These are phyloP conservation scores for Hyperopisus bebe DNA, from an alignment of 2,113 vertebrate genomes.

Conservation along the genomic window DNA sequence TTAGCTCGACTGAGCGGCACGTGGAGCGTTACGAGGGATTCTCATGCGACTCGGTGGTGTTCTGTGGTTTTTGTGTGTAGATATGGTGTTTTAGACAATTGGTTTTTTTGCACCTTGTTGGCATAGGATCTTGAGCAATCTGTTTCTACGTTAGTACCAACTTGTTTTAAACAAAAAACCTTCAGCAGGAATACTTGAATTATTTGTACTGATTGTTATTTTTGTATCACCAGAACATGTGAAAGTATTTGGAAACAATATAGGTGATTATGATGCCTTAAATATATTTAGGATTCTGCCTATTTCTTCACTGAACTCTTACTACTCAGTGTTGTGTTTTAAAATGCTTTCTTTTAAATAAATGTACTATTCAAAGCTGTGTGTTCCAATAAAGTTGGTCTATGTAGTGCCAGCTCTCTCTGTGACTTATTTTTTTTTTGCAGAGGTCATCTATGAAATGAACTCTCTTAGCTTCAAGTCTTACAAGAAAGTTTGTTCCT, in stretches of 20 bases:
- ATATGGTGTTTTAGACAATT: slow-evolving; percentile 25
- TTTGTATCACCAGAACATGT: slow-evolving; percentile 42
- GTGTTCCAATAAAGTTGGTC: slow-evolving; percentile 23
- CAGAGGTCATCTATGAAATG: background rate
- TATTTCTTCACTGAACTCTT: slow-evolving; percentile 10
- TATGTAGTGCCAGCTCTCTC: background rate
- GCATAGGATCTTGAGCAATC: slow-evolving; percentile 23
- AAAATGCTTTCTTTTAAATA: slow-evolving; percentile 16
- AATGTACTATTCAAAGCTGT: slow-evolving; percentile 20
- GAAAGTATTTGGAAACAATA: slow-evolving; percentile 24
- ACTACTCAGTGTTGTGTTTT: slow-evolving; percentile 19
- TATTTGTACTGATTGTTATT: slow-evolving; percentile 40
- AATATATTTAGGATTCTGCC: background rate
- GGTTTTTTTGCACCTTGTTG: slow-evolving; percentile 37
- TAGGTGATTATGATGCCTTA: slow-evolving; percentile 26
- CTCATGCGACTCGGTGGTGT: background rate
- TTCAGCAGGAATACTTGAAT: slow-evolving; percentile 46
- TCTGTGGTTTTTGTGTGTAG: slow-evolving; percentile 19
- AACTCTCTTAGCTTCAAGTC: background rate
- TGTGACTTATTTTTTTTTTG: background rate
- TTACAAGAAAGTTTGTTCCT: background rate
- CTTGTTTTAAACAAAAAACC: slow-evolving; percentile 38
- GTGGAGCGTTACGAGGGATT: background rate
- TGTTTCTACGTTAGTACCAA: slow-evolving; percentile 32
- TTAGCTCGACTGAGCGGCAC: background rate